Conservation (phyloP, 2,113 vertebrate species). For the Amazona vittata region DNA sequence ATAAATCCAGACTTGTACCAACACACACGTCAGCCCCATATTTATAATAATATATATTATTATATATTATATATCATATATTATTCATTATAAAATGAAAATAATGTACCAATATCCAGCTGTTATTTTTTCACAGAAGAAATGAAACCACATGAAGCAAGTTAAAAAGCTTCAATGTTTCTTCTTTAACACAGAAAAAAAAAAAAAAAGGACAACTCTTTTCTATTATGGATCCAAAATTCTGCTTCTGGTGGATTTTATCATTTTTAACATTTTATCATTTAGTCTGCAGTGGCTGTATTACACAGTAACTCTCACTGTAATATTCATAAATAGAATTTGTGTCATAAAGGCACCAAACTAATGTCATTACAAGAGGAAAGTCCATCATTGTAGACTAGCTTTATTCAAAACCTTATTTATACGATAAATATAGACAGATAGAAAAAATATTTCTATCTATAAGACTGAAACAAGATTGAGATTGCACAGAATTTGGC, state of each 20-base stretch:
- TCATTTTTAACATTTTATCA: neutral
- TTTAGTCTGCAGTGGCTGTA: neutral
- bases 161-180: neutral
- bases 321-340: neutral
- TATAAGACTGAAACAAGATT: neutral
- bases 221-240: conserved; percentile 23
- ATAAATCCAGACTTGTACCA: neutral
- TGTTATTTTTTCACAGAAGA: neutral
- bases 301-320: neutral
- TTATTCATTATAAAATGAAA: conserved; percentile 7
- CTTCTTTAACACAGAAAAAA: neutral
- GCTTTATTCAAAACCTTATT: neutral
- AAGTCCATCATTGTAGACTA: neutral
- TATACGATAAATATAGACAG: neutral
- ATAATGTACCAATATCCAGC: neutral
- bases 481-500: neutral
- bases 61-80: neutral
- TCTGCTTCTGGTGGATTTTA: conserved; percentile 32
- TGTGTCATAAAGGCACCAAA: neutral
- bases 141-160: neutral
- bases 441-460: neutral
- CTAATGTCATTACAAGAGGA: neutral
- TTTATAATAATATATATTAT: neutral
- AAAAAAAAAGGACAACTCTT: neutral
- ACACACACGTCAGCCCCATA: neutral